phyloP scores from a whole-genome alignment of 1,140 invertebrate genomes.

The Drosophila kikkawai region DNA sequence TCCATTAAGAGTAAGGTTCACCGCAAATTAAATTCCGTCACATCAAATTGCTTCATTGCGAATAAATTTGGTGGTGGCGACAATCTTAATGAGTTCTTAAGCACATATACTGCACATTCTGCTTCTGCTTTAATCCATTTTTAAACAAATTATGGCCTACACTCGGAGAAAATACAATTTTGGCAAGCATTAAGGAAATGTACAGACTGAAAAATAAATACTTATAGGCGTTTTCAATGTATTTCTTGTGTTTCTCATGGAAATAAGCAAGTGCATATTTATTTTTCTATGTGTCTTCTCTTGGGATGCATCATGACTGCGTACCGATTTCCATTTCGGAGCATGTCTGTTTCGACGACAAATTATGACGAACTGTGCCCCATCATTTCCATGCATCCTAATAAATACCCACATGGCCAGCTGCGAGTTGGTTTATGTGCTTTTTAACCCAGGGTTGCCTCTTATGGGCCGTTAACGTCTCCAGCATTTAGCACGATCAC shows the following conservation, averaged over 20 bases:
- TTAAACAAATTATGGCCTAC: slow-evolving; percentile 31
- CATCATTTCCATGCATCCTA: slow-evolving; percentile 47
- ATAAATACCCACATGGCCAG: slow-evolving; percentile 31
- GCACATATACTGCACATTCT: slow-evolving; percentile 46
- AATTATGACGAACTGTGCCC: slow-evolving; percentile 68
- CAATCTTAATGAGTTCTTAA: slow-evolving; percentile 54
- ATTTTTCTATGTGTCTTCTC: neutral
- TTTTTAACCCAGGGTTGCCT: slow-evolving; percentile 61
- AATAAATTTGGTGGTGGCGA: slow-evolving; percentile 35
- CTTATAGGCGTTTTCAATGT: neutral
- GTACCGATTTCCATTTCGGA: slow-evolving; percentile 1
- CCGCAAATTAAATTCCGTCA: slow-evolving; percentile 18
- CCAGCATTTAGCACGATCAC: slow-evolving; percentile 24
- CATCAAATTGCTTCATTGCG: slow-evolving; percentile 7
- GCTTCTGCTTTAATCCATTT: slow-evolving; percentile 53
- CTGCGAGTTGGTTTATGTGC: slow-evolving; percentile 58
- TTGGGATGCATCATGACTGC: slow-evolving; percentile 10
- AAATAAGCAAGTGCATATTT: neutral
- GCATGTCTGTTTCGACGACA: slow-evolving; percentile 34
- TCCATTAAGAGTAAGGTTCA: slow-evolving; percentile 19
- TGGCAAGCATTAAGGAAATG: neutral
- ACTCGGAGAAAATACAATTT: slow-evolving; percentile 1
- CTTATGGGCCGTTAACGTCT: slow-evolving; percentile 41
- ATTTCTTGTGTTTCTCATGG: too few species aligned
- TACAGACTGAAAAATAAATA: neutral